These are phyloP conservation scores for Acanthosepion pharaonis DNA, from an alignment of 2,888 invertebrate genomes.

Conservation along the genomic window DNA sequence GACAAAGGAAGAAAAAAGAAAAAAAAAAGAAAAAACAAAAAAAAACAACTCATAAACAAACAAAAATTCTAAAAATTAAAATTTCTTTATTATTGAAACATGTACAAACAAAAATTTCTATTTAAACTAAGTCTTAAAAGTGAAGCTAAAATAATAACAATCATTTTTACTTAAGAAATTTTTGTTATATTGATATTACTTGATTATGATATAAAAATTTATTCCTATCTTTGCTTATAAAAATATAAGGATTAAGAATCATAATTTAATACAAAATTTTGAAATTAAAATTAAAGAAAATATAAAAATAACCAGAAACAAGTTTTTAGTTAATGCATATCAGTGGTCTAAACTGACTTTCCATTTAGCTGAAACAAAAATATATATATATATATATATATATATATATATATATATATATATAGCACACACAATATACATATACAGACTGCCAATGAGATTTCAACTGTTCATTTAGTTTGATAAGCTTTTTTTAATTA, in stretches of 20 bases:
- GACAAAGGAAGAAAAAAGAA: not conserved
- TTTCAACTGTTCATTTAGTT: no score
- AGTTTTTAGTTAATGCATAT: not conserved
- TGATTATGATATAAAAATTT: no score
- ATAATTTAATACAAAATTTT: not conserved
- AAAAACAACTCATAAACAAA: not conserved
- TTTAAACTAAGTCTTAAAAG: no score
- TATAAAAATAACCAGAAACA: not conserved
- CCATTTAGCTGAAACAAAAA: not conserved
- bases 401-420: not conserved
- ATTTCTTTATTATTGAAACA: no score
- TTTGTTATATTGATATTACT: not conserved
- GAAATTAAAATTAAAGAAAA: not conserved
- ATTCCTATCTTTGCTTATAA: no score
- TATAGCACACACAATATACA: no score
- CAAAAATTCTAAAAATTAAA: no score
- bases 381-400: not conserved
- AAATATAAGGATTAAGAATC: not conserved
- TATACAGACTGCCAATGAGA: no score
- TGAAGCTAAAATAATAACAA: no score
- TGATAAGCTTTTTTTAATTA: no score
- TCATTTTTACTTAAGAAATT: not conserved
- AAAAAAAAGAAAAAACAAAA: not conserved
- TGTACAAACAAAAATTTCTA: no score
- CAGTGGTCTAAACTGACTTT: not conserved